Evolutionary conservation across 2,888 invertebrate species (phyloP).

Genomic region (Dynastes tityus): DNA sequence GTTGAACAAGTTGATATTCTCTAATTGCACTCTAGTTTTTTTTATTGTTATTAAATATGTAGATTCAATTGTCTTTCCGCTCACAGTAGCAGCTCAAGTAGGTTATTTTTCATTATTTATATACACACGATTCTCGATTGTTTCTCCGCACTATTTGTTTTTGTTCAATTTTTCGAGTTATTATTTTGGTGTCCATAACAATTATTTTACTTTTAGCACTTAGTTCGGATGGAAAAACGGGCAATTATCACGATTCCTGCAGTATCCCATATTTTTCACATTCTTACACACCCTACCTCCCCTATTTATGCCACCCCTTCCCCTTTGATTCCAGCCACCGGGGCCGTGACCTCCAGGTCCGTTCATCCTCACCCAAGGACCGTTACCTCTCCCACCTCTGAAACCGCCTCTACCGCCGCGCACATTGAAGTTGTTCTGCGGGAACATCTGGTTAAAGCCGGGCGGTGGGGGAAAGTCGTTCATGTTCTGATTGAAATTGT

Average conservation of each 20-base stretch:
- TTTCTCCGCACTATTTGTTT: no score
- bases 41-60: neutral
- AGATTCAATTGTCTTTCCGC: no score
- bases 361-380: conserved; percentile 72
- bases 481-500: conserved; percentile 69
- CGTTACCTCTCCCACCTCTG: conserved; percentile 70
- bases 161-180: neutral
- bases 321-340: conserved; percentile 72
- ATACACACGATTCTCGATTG: no score
- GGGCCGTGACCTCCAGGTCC: conserved; percentile 58
- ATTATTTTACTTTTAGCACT: conserved; percentile 70
- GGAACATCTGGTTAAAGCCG: conserved; percentile 68
- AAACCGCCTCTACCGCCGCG: conserved; percentile 61
- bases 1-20: neutral
- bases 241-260: conserved; percentile 87
- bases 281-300: conserved; percentile 80
- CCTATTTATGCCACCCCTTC: conserved; percentile 69
- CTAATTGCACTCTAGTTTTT: conserved; percentile 11
- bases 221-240: conserved; percentile 83
- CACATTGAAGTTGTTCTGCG: conserved; percentile 69
- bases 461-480: conserved; percentile 67
- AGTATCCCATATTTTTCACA: conserved; percentile 85
- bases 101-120: no score
- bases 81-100: no score
- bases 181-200: conserved; percentile 71